Conservation (phyloP, 2,113 vertebrate species). For the Vicugna pacos region DNA sequence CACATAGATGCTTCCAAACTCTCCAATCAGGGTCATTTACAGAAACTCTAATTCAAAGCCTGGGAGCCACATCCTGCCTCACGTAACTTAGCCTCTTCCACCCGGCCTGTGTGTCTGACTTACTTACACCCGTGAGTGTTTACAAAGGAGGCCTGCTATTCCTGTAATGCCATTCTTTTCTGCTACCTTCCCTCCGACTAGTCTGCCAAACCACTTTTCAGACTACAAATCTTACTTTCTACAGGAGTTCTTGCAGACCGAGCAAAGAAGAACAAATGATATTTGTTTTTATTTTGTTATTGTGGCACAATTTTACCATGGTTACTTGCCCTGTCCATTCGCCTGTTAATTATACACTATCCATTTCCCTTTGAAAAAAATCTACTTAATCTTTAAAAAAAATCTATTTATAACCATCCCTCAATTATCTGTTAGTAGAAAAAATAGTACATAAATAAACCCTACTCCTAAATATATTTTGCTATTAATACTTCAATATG, state of each 20-base stretch:
- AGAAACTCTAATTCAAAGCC: neutral
- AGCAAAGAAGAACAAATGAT: neutral
- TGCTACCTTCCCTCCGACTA: neutral
- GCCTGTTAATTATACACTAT: neutral
- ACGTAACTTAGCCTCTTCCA: neutral
- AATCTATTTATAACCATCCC: neutral
- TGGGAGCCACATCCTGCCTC: neutral
- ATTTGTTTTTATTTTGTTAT: neutral
- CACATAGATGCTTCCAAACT: neutral
- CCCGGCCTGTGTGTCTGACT: neutral
- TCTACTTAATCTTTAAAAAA: neutral
- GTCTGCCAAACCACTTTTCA: neutral
- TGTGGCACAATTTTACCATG: neutral
- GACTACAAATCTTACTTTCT: neutral
- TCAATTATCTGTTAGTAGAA: slow-evolving; percentile 15
- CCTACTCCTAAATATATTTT: slow-evolving; percentile 30
- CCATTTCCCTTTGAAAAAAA: neutral
- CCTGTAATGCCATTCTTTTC: neutral
- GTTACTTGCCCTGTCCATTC: neutral
- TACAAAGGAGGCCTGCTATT: neutral
- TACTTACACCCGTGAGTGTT: neutral
- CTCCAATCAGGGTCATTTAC: neutral
- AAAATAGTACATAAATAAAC: neutral
- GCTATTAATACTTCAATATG: neutral
- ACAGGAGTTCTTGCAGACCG: neutral